Conservation (phyloP, 2,888 invertebrate genomes). For the Epinotia ramella region DNA sequence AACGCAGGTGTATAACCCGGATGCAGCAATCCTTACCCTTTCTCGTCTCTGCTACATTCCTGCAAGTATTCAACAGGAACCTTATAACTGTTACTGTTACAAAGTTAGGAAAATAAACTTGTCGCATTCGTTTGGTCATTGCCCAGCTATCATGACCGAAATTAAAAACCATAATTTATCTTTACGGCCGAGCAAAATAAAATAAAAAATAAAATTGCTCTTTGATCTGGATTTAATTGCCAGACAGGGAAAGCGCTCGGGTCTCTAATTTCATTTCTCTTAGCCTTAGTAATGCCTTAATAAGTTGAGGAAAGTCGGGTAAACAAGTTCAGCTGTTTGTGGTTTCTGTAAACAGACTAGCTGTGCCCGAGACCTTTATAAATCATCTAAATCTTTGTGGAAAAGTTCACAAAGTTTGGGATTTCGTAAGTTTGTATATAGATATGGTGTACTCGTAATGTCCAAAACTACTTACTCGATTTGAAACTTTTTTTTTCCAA, state of each 20-base stretch:
- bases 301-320: conserved; percentile 30
- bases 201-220: conserved; percentile 42
- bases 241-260: conserved; percentile 36
- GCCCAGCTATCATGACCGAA: conserved; percentile 27
- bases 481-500: too few relatives aligned
- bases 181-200: conserved; percentile 35
- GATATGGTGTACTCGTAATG: not conserved
- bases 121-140: conserved; percentile 10
- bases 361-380: not conserved
- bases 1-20: too few relatives aligned
- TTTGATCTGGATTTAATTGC: conserved; percentile 48
- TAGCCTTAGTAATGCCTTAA: conserved; percentile 34
- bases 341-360: conserved; percentile 15
- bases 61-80: not conserved
- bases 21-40: too few relatives aligned
- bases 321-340: conserved; percentile 26
- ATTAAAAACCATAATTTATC: conserved; percentile 42
- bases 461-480: not conserved
- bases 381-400: conserved; percentile 1
- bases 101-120: conserved; percentile 6
- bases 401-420: not conserved
- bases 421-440: not conserved
- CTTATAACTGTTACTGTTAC: not conserved
- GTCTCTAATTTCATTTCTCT: conserved; percentile 39
- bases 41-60: not conserved